Conservation (phyloP, 2,888 invertebrate genomes). For the Agriopis aurantiaria region DNA sequence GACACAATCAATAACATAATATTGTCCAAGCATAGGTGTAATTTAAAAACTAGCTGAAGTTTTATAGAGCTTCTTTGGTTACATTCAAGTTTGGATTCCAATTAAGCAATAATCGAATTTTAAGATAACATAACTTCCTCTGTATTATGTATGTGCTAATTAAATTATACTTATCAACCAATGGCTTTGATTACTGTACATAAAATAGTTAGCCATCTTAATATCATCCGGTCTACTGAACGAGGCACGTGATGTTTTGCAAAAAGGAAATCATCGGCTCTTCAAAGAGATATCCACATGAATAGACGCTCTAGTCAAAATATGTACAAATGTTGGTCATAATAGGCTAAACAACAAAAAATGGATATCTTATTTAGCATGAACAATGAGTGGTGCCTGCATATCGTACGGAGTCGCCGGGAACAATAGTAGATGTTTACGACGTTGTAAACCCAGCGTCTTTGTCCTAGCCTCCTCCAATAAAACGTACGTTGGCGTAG, state of each 20-base stretch:
- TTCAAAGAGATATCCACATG: constrained; percentile 64
- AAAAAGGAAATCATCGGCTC: constrained; percentile 66
- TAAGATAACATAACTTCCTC: constrained; percentile 27
- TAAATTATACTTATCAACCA: constrained; percentile 18
- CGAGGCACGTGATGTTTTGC: constrained; percentile 71
- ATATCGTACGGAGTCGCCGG: constrained; percentile 71
- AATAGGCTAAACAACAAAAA: constrained; percentile 81
- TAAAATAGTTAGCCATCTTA: constrained; percentile 15
- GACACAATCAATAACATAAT: too few relatives aligned
- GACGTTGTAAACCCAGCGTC: constrained; percentile 75
- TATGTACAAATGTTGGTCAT: constrained; percentile 79
- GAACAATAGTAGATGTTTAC: constrained; percentile 79
- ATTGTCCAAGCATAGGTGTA: not conserved
- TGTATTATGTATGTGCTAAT: constrained; percentile 33
- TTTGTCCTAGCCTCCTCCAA: constrained; percentile 77
- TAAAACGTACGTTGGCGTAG: constrained; percentile 63
- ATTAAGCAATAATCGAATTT: constrained; percentile 14
- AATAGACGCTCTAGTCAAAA: constrained; percentile 80
- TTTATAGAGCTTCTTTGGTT: not conserved
- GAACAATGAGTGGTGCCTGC: constrained; percentile 76
- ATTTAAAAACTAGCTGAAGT: constrained; percentile 3
- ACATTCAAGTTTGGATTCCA: not conserved
- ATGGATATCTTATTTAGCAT: constrained; percentile 84
- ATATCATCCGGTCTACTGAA: constrained; percentile 19
- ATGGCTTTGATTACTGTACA: constrained; percentile 12